Evolutionary conservation across 1,140 invertebrate genomes (phyloP), one percentile per base, ranked within the genome.

Genomic region (Zaprionus vittiger): DNA sequence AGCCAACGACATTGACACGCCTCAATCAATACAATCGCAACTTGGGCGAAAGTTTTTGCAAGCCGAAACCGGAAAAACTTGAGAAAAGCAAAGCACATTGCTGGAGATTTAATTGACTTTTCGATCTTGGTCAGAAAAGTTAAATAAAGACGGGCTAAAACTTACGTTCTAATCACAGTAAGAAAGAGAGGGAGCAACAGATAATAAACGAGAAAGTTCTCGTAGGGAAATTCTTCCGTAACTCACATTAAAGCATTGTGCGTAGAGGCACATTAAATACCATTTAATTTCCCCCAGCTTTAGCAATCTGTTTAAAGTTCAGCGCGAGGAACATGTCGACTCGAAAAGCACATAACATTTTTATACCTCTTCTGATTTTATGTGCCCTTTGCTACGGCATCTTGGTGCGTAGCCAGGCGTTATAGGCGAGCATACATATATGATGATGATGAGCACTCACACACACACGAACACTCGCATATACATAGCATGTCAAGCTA

Each of bases 361-460:
- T 75, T 75, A 75, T 71, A 54, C 14, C 11, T 11, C 28, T 54
- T 34, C 38, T 41, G 34, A 81, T 79, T 84, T 85, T 63, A 84
- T 79, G 82, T 59, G 67, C 67, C 55, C 68, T 55, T 60, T 52
- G 38, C 31, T 59, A 20, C 37, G 24, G 26, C 37, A 9, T 49
- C 22, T 34, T 71, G 41, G 4, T 57, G 69, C 41, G 47, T 69
- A 57, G 57, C 72, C 65, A 69, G 20, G 65, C 72, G 61, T 71
- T 55, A 68, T 68, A 37, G 26, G 67, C 20, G 34, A 37, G 44
- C 67, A 70, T 69, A 26, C 26, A 52, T 52, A 61, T 20, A 61
- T 20, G 20, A 49, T 41, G 38, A 55, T 24, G 52, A 28, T 41
- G 22, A n/a, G 52, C 24, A 28, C 26, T 28, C 28, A 55, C 52